Percentiles rank a stretch among this genome's conserved stretches.
These are phyloP conservation scores for Tinea trinotella DNA, from an alignment of 2,888 invertebrate species.

Conservation along the genomic window DNA sequence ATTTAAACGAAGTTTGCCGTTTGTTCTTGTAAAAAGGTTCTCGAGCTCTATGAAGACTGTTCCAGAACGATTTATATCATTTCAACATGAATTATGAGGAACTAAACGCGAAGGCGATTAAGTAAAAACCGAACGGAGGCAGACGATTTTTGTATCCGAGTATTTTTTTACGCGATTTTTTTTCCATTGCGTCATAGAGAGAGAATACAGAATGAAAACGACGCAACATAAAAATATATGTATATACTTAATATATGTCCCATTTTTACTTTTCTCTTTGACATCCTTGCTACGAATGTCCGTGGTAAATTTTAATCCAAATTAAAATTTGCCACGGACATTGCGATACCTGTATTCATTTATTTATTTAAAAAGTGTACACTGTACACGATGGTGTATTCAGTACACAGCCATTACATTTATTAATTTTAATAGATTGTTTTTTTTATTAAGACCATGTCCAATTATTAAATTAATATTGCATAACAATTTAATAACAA, in stretches of 20 bases:
- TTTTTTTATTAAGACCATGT: too few relatives aligned
- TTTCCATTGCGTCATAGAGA: background rate
- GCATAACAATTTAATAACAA: too few relatives aligned
- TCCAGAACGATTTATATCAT: background rate
- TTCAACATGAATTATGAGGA: background rate
- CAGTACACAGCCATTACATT: too few relatives aligned
- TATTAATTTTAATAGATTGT: too few relatives aligned
- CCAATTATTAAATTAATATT: too few relatives aligned
- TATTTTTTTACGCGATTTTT: background rate
- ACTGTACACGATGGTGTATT: too few relatives aligned
- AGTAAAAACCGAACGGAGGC: conserved; percentile 1
- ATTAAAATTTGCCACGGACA: too few relatives aligned
- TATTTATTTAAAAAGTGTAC: too few relatives aligned
- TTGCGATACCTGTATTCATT: too few relatives aligned
- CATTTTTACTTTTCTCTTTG: background rate
- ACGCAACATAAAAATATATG: background rate
- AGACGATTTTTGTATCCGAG: background rate
- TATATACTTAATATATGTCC: too few relatives aligned
- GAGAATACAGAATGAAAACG: background rate
- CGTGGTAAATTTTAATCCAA: background rate
- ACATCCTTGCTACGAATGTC: background rate
- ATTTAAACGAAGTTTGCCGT: background rate
- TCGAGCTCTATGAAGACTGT: background rate
- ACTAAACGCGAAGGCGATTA: conserved; percentile 12
- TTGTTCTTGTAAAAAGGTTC: background rate